Percentiles rank a stretch among this genome's conserved stretches.
These are phyloP conservation scores for Lagorchestes hirsutus DNA, from an alignment of 2,797 vertebrate genomes.

Conservation along the genomic window DNA sequence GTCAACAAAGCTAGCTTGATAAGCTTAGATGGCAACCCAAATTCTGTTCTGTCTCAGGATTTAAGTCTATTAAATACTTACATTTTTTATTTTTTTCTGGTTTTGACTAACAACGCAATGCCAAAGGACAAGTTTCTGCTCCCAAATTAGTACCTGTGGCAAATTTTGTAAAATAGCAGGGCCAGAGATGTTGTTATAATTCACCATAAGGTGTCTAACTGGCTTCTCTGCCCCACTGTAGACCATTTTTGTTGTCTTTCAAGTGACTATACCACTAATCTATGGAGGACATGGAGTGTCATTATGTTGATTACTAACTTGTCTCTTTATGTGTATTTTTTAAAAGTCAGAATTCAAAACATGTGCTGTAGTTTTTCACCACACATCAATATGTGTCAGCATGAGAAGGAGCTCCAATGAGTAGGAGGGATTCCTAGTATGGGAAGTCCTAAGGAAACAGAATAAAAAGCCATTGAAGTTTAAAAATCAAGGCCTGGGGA, in stretches of 20 bases:
- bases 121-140: not conserved
- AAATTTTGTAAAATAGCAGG: not conserved
- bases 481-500: not conserved
- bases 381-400: not conserved
- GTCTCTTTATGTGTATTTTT: not conserved
- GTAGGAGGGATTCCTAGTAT: not conserved
- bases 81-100: not conserved
- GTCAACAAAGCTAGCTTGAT: not conserved
- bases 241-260: not conserved
- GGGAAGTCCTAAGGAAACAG: not conserved
- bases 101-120: not conserved
- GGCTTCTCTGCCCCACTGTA: not conserved
- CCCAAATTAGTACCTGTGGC: not conserved
- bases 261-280: not conserved
- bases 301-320: not conserved
- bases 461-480: not conserved
- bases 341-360: not conserved
- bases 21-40: not conserved
- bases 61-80: not conserved
- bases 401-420: not conserved
- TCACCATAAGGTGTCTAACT: not conserved
- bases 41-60: not conserved
- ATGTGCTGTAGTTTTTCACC: not conserved
- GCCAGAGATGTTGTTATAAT: not conserved
- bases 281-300: not conserved